A percentile compares a stretch with the other conserved stretches of the same genome.
phyloP scores from a whole-genome alignment of 2,113 vertebrate species.

The Struthidea cinerea region DNA sequence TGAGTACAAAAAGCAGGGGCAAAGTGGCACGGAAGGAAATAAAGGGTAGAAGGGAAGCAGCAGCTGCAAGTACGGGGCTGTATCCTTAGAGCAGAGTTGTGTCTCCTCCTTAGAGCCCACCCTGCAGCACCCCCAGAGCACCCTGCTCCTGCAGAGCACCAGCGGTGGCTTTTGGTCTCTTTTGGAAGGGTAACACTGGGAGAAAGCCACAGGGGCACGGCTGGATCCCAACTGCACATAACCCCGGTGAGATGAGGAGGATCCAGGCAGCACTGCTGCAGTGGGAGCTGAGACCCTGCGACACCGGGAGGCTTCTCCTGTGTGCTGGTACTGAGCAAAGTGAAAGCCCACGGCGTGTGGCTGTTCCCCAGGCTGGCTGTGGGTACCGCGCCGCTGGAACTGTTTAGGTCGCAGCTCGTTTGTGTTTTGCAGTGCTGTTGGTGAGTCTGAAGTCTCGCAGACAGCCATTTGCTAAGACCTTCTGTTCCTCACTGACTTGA shows the following conservation, averaged over 20 bases:
- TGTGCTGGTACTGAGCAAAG: accelerated
- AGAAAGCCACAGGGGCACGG: neutral
- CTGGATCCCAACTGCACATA: accelerated
- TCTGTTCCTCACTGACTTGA: constrained; percentile 38
- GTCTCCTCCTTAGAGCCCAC: neutral
- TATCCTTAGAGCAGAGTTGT: accelerated
- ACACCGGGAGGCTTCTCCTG: neutral
- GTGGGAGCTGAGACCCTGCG: neutral
- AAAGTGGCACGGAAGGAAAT: neutral
- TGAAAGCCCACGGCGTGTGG: accelerated
- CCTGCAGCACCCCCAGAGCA: neutral
- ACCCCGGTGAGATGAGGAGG: accelerated
- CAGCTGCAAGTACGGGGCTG: accelerated
- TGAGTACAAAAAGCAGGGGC: neutral
- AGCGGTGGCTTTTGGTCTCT: neutral
- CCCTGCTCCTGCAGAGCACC: neutral
- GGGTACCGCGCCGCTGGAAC: accelerated
- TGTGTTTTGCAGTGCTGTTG: neutral
- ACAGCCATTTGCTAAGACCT: constrained; percentile 39
- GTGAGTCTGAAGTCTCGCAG: neutral
- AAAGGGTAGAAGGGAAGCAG: accelerated
- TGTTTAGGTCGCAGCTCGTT: neutral
- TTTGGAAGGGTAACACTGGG: accelerated
- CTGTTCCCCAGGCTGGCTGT: neutral
- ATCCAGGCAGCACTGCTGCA: accelerated